Evolutionary conservation across 2,113 vertebrate species (phyloP), one percentile per base, ranked within the genome.

Genomic region (Alligator sinensis): DNA sequence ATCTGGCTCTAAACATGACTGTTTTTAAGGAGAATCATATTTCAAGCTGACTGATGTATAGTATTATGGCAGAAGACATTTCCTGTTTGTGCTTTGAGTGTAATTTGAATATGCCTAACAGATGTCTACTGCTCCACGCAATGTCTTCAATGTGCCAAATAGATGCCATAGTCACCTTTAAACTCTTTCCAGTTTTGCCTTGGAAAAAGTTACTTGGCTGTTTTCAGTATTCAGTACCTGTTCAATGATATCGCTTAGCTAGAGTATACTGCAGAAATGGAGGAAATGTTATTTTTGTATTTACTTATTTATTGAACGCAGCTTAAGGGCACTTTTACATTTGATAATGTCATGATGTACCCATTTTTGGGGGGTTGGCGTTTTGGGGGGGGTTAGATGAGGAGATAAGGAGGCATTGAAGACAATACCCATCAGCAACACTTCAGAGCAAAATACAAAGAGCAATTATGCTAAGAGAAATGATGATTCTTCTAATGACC

Each of bases 1-100:
- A 10, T 88, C 79, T 25, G 47, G 38, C 87, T 86, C 86, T 89
- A 79, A 87, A 89, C 86, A 85, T 76, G 72, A 24, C 47, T 60
- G 30, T 75, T 78, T 60, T 88, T 58, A 58, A 70, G 83, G 60
- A 82, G 82, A 55, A 54, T 47, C 27, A 28, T 96, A 89, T 72
- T 55, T 93, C 78, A 92, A 79, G 82, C n/a, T 92, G 91, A 93
- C 54, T 81, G 64, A 90, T 88, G 68, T 72, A 60, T 2, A 16
- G 34, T 8, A 68, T 75, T 12, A 6, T 59, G 54, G 22, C 54
- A 85, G 21, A n/a, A 87, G 86, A 82, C n/a, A n/a, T 93, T 92
- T 88, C 77, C 84, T 93, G 2, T 83, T 90, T 83, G 58, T 25
- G 60, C 64, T 85, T 87, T 72, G 60, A 74, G 21, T 80, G 68